Conservation (phyloP, 1,140 invertebrate genomes). For the Eciton burchellii region DNA sequence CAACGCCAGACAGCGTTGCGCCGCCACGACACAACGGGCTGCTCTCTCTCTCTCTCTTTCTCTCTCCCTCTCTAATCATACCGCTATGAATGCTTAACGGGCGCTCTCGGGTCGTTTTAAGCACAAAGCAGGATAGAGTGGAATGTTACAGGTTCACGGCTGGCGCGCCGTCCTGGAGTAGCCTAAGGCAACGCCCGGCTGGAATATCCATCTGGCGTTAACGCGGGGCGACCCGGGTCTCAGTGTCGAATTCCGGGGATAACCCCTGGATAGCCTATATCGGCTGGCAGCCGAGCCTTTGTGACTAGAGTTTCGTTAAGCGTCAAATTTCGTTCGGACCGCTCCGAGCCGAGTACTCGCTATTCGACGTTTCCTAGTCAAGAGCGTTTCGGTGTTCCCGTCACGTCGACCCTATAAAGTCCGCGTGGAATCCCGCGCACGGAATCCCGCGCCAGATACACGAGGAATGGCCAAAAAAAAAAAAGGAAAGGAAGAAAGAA, state of each 20-base stretch:
- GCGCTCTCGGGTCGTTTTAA: conserved; percentile 20
- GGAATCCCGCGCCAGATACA: conserved; percentile 9
- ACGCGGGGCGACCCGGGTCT: conserved; percentile 35
- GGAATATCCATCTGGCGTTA: conserved; percentile 49
- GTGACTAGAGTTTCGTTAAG: conserved; percentile 68
- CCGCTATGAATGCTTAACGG: conserved; percentile 48
- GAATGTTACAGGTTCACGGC: conserved; percentile 58
- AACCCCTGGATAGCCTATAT: conserved; percentile 63
- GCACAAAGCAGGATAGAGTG: conserved; percentile 58
- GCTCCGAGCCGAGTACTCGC: background rate
- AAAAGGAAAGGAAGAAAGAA: background rate
- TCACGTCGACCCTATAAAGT: conserved; percentile 65
- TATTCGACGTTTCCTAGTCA: conserved; percentile 65
- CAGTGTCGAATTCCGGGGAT: conserved; percentile 65
- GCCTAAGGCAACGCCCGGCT: conserved; percentile 44
- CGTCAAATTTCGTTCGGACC: conserved; percentile 70
- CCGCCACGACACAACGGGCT: background rate
- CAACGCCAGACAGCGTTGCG: background rate
- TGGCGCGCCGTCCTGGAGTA: conserved; percentile 27
- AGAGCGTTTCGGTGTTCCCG: conserved; percentile 73
- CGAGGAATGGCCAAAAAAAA: conserved; percentile 32
- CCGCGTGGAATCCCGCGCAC: conserved; percentile 41
- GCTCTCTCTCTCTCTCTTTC: conserved; percentile 21
- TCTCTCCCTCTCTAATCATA: conserved; percentile 47
- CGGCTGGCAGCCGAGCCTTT: conserved; percentile 51